Evolutionary conservation across 2,797 vertebrate genomes (phyloP), one percentile per base, ranked within the genome.

Genomic region (Gymnocypris eckloni): DNA sequence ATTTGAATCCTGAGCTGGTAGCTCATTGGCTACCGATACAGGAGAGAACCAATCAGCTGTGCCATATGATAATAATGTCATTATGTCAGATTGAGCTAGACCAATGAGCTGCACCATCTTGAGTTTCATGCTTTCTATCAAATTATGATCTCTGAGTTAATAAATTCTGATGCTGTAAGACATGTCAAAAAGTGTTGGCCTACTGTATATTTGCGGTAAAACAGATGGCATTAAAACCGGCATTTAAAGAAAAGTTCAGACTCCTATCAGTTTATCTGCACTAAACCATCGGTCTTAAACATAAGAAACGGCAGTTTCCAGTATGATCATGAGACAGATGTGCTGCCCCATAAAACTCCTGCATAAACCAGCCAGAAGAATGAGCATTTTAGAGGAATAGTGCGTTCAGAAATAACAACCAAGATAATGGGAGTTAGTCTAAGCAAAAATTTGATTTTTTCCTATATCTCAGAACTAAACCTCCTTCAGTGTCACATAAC

Each of bases 241-340:
- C 61, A 50, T 3, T 66, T 33, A 50, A 67, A 66, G 37, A 10
- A 39, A 16, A 52, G 33, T 33, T 33, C 33, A 33, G 70, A 4
- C 37, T 82, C 56, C n/a, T 39, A 41, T 67, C 52, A 69, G 28
- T 54, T 56, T 50, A 67, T 52, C 18, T 45, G 66, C 52, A 82
- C 13, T 20, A 64, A 70, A 70, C 18, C 7, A 22, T 79, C 2
- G 9, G 25, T 61, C 39, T 61, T 61, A 33, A 77, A 79, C 10
- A 69, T 71, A 15, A 82, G 72, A 73, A n/a, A 28, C 20, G 6
- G 25, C 4, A 33, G 5, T 69, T 66, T 70, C 37, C 20, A 56
- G 41, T 52, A 33, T 48, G 45, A 56, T 33, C 39, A 12, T 13
- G 6, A 50, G 39, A 83, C 67, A 77, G 45, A 45, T 39, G 1